Percentiles rank a stretch among this genome's conserved stretches.
phyloP scores from a whole-genome alignment of 2,113 vertebrate species.

The Laticauda laticaudata region DNA sequence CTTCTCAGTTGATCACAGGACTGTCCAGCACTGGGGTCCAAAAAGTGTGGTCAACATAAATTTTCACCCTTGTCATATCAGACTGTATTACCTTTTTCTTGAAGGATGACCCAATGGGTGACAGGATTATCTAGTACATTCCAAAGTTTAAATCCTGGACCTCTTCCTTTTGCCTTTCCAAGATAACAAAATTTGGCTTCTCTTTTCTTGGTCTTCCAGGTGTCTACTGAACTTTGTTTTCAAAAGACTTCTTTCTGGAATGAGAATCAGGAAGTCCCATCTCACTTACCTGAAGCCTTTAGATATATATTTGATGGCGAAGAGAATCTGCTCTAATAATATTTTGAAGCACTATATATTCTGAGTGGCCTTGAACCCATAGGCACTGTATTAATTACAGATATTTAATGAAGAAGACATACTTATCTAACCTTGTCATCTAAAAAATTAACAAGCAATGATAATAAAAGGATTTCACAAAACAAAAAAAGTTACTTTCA shows the following conservation, averaged over 20 bases:
- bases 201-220: background rate
- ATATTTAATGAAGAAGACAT: conserved; percentile 64
- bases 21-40: background rate
- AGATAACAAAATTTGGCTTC: background rate
- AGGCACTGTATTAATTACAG: conserved; percentile 70
- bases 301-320: conserved; percentile 54
- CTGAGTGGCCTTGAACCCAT: conserved; percentile 63
- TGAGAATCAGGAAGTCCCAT: background rate
- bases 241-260: background rate
- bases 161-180: background rate
- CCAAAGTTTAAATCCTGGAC: background rate
- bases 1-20: background rate
- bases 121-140: background rate
- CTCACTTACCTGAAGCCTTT: background rate
- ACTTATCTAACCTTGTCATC: conserved; percentile 60
- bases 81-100: background rate
- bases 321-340: conserved; percentile 54
- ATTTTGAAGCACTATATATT: conserved; percentile 50
- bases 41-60: background rate
- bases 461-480: conserved; percentile 61
- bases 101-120: background rate
- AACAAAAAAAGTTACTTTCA: conserved; percentile 50
- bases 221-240: background rate
- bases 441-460: conserved; percentile 69
- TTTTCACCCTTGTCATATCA: background rate